Percentiles rank a stretch among this genome's conserved stretches.
Evolutionary conservation across 2,888 invertebrate species (phyloP).

Genomic region (Endotricha flammealis): DNA sequence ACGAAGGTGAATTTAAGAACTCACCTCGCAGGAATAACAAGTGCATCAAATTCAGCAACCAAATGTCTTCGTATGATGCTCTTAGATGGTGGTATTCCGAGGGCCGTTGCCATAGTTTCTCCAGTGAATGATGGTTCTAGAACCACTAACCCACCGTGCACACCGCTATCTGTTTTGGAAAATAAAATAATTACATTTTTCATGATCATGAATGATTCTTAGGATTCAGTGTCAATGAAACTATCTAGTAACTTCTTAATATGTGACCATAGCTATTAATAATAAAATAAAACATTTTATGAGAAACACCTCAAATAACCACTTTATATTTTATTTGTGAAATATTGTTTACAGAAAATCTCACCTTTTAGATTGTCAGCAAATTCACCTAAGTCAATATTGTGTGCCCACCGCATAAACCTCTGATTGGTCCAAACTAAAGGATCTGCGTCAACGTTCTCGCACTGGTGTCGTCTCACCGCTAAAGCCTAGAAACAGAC

Average conservation of each 20-base stretch:
- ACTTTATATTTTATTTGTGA: too few species aligned
- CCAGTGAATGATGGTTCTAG: slow-evolving; percentile 96
- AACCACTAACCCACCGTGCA: slow-evolving; percentile 95
- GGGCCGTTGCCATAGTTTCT: slow-evolving; percentile 95
- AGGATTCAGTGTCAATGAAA: too few species aligned
- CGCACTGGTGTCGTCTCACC: slow-evolving; percentile 91
- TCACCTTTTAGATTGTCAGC: slow-evolving; percentile 94
- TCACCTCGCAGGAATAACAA: slow-evolving; percentile 95
- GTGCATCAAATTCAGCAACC: slow-evolving; percentile 92
- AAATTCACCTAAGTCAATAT: slow-evolving; percentile 95
- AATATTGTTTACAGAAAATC: slow-evolving; percentile 16
- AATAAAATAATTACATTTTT: too few species aligned
- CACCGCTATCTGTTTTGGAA: slow-evolving; percentile 87
- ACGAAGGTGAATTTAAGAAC: slow-evolving; percentile 20
- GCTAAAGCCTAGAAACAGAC: slow-evolving; percentile 84
- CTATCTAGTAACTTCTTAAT: too few species aligned
- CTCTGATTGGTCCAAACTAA: slow-evolving; percentile 97
- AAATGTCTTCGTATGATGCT: slow-evolving; percentile 95
- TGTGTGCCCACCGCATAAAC: slow-evolving; percentile 95
- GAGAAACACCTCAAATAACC: too few species aligned
- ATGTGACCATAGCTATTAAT: too few species aligned
- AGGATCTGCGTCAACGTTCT: slow-evolving; percentile 92
- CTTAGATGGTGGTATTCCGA: slow-evolving; percentile 94
- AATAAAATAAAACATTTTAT: too few species aligned
- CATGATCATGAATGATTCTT: too few species aligned